phyloP scores from a whole-genome alignment of 2,888 invertebrate species.

The Acrocyrtus sp. region DNA sequence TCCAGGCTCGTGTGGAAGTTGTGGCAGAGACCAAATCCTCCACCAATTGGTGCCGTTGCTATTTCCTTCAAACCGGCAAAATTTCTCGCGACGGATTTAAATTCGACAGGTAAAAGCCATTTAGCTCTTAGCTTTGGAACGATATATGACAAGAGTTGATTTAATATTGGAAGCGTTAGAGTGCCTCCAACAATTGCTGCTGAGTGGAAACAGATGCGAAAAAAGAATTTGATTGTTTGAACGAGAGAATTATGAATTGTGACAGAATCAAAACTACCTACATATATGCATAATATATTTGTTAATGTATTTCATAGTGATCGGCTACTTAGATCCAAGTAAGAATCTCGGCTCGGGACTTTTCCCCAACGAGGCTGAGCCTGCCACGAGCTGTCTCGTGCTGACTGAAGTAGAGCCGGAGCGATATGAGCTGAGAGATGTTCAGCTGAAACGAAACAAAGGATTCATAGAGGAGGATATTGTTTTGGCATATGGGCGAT shows the following conservation, averaged over 20 bases:
- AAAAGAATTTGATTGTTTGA: too few relatives aligned
- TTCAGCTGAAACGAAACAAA: constrained; percentile 67
- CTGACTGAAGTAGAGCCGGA: constrained; percentile 82
- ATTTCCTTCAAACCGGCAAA: constrained; percentile 62
- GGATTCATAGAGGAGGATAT: constrained; percentile 60
- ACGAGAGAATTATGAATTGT: too few relatives aligned
- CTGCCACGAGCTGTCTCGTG: constrained; percentile 71
- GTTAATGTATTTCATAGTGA: too few relatives aligned
- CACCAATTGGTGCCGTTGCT: constrained; percentile 76
- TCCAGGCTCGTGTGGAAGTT: constrained; percentile 77
- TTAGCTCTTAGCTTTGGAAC: too few relatives aligned
- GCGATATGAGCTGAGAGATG: constrained; percentile 76
- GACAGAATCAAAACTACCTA: too few relatives aligned
- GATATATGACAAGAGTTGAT: too few relatives aligned
- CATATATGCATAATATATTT: too few relatives aligned
- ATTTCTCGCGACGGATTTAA: constrained; percentile 57
- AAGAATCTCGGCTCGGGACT: constrained; percentile 71
- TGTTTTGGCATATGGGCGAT: constrained; percentile 52
- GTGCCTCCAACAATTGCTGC: too few relatives aligned
- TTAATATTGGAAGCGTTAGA: too few relatives aligned
- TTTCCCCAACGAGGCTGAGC: constrained; percentile 67
- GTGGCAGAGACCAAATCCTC: constrained; percentile 76
- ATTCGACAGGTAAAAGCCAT: too few relatives aligned
- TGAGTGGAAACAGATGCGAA: too few relatives aligned
- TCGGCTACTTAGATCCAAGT: constrained; percentile 76